These are phyloP conservation scores for Arctocebus calabarensis DNA, from an alignment of 2,797 vertebrate species.

Conservation along the genomic window DNA sequence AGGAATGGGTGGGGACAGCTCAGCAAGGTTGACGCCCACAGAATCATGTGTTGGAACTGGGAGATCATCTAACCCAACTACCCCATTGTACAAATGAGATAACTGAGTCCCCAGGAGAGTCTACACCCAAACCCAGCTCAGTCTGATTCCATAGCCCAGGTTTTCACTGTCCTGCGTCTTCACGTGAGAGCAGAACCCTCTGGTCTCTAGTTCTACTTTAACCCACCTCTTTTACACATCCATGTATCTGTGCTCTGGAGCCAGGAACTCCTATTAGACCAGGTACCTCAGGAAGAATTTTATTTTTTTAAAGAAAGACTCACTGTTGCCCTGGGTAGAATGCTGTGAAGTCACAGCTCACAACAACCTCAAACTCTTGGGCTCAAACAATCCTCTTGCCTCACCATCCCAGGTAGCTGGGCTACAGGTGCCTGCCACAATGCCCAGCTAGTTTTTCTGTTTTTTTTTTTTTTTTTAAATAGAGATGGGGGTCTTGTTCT, in stretches of 20 bases:
- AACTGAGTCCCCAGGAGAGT: not conserved
- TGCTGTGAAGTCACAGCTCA: no score
- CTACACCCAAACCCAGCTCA: not conserved
- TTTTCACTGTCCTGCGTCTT: not conserved
- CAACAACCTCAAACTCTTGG: no score
- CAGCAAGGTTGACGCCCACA: not conserved
- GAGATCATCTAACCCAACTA: not conserved
- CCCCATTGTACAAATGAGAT: not conserved
- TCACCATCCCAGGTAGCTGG: no score
- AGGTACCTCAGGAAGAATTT: not conserved
- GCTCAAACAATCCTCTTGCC: no score
- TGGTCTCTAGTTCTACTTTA: not conserved
- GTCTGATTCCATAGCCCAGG: not conserved
- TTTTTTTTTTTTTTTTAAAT: no score
- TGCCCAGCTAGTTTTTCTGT: no score
- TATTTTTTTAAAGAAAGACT: no score
- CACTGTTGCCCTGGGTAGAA: no score
- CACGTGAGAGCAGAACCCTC: fast-evolving
- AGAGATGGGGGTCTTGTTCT: no score
- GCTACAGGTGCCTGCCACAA: no score
- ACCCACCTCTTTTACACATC: not conserved
- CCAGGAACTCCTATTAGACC: not conserved
- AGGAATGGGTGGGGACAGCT: not conserved
- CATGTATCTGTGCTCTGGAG: not conserved
- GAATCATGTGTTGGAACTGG: not conserved